Evolutionary conservation across 2,113 vertebrate genomes (phyloP), one percentile per base, ranked within the genome.

Genomic region (Cettia cetti): DNA sequence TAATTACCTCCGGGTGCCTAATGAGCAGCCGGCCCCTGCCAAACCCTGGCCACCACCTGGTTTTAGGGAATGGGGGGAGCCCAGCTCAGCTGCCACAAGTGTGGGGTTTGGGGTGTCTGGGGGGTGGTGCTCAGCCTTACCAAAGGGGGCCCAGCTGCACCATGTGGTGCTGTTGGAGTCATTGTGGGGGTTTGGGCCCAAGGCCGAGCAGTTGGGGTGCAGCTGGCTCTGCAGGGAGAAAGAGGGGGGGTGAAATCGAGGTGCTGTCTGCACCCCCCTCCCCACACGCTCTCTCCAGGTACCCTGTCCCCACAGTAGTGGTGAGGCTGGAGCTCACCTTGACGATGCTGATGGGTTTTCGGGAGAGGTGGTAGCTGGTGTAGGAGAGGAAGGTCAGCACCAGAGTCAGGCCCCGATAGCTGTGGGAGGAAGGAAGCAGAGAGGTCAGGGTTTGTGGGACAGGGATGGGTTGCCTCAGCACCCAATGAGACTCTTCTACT

Each of bases 321-420:
- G 64, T 0, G 5, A 22, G 66, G 50, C 7, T 6, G 35, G 45
- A 26, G 56, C 91, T 75, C 92, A 99, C 99, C 99, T 99, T 99
- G 49, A 99, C 99, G 0, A 99, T 98, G 93, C 99, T 99, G 97
- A 99, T 99, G 22, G 99, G 99, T 92, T 99, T 99, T 81, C 99
- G 97, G 52, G 99, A 99, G 80, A 99, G 98, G 96, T 99, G 99
- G 89, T 99, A 99, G 61, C 98, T 98, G 22, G 99, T 98, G 84
- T 99, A 99, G 96, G 98, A 98, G 66, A 99, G 93, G 96, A 99
- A 99, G 6, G 99, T 99, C 64, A 99, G 97, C 21, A 99, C 56
- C 42, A 99, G 98, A 11, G 98, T 99, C 93, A 98, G 98, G 4
- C 98, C 98, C 24, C 99, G 98, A 92, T 99, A 99, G 97, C 99